phyloP scores from a whole-genome alignment of 2,113 vertebrate genomes.

The Myrmecobius fasciatus region DNA sequence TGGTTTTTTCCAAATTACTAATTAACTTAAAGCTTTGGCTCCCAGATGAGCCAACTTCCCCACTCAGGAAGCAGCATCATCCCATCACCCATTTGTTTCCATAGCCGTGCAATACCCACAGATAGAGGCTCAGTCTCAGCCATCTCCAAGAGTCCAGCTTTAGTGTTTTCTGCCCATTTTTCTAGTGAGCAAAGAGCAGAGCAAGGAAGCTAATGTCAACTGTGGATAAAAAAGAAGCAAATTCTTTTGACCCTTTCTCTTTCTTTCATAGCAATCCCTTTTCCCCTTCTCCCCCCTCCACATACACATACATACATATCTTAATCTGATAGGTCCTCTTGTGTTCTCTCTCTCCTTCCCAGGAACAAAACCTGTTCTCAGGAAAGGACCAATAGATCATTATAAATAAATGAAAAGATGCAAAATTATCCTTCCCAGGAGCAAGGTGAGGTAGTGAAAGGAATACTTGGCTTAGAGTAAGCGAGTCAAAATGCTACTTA shows the following conservation, averaged over 20 bases:
- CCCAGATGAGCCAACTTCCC: constrained; percentile 63
- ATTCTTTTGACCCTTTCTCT: neutral
- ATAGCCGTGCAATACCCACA: neutral
- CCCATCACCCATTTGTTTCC: neutral
- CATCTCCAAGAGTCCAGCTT: neutral
- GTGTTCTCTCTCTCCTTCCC: neutral
- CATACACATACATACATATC: no score
- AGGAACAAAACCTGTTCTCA: neutral
- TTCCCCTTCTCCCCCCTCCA: no score
- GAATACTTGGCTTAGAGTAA: neutral
- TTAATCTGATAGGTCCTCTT: neutral
- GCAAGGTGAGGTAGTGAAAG: neutral
- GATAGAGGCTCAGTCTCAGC: neutral
- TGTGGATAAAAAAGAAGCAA: neutral
- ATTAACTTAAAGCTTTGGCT: constrained; percentile 49
- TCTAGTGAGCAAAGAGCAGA: constrained; percentile 18
- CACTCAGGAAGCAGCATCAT: neutral
- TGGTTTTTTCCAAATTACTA: constrained; percentile 75
- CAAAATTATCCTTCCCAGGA: neutral
- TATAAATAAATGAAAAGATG: neutral
- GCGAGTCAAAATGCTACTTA: neutral
- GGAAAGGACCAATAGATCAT: neutral
- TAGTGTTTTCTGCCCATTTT: neutral
- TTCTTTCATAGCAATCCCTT: neutral
- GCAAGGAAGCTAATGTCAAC: neutral